phyloP scores from a whole-genome alignment of 2,888 invertebrate genomes.

The Stramonita haemastoma region DNA sequence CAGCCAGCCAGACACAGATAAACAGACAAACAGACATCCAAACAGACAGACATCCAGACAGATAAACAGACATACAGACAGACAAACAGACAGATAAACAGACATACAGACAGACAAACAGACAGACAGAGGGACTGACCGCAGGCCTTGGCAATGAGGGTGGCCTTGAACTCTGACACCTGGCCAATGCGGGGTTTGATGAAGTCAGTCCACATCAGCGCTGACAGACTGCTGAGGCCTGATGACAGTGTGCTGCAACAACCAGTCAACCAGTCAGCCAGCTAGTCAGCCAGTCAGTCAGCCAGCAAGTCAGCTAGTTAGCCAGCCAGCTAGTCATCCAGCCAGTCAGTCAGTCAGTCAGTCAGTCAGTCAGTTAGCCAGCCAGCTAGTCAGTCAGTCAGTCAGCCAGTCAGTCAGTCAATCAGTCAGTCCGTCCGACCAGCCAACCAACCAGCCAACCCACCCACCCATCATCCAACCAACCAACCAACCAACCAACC shows the following conservation, averaged over 20 bases:
- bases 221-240: constrained; percentile 59
- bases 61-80: not conserved
- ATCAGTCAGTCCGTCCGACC: too few species aligned
- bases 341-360: too few species aligned
- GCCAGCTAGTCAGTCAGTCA: too few species aligned
- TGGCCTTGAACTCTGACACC: constrained; percentile 58
- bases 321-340: too few species aligned
- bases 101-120: not conserved
- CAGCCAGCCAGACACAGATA: not conserved
- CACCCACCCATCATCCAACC: too few species aligned
- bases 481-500: too few species aligned
- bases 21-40: not conserved
- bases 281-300: too few species aligned
- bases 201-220: constrained; percentile 59
- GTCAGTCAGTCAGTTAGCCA: too few species aligned
- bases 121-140: constrained; percentile 47
- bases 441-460: too few species aligned
- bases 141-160: constrained; percentile 58
- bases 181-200: constrained; percentile 56
- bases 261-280: not conserved
- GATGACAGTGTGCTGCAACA: constrained; percentile 60
- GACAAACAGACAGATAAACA: not conserved
- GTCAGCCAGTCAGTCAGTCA: too few species aligned
- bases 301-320: too few species aligned
- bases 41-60: not conserved